Evolutionary conservation across 2,797 vertebrate genomes (phyloP).

Genomic region (Amphiprion clarkii): DNA sequence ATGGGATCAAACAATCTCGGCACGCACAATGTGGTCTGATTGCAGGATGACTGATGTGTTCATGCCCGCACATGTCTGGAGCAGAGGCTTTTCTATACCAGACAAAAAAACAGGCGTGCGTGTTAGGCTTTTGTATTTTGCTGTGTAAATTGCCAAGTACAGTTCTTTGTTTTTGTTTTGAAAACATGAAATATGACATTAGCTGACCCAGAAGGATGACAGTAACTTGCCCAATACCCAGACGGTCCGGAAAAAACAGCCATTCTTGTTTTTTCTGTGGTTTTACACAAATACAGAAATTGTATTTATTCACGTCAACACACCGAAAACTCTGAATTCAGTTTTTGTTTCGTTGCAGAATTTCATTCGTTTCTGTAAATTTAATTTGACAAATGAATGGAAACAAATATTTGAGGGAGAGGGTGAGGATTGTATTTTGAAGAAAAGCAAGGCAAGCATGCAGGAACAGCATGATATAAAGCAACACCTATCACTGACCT

Average conservation of each 20-base stretch:
- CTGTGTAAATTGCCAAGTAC: conserved; percentile 4
- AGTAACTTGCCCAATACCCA: conserved; percentile 7
- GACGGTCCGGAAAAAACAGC: background rate
- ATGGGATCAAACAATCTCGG: conserved; percentile 20
- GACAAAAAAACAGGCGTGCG: conserved; percentile 11
- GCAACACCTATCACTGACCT: conserved; percentile 9
- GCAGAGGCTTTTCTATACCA: conserved; percentile 13
- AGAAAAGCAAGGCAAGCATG: conserved; percentile 2
- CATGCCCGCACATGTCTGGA: conserved; percentile 30
- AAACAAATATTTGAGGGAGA: conserved; percentile 36
- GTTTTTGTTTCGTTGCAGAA: conserved; percentile 8
- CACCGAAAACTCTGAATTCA: conserved; percentile 3
- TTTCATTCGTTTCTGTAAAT: conserved; percentile 40
- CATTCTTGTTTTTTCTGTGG: background rate
- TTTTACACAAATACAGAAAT: conserved; percentile 25
- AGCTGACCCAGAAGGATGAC: conserved; percentile 12
- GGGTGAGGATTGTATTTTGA: background rate
- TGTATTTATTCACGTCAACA: conserved; percentile 11
- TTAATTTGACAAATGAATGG: conserved; percentile 36
- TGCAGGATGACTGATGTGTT: conserved; percentile 17
- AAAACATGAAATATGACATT: conserved; percentile 38
- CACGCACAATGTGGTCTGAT: background rate
- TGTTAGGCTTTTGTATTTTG: conserved; percentile 11
- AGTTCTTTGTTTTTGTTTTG: conserved; percentile 21
- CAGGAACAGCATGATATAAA: conserved; percentile 17